Evolutionary conservation across 2,113 vertebrate genomes (phyloP).

Genomic region (Mormyrus lacerda): DNA sequence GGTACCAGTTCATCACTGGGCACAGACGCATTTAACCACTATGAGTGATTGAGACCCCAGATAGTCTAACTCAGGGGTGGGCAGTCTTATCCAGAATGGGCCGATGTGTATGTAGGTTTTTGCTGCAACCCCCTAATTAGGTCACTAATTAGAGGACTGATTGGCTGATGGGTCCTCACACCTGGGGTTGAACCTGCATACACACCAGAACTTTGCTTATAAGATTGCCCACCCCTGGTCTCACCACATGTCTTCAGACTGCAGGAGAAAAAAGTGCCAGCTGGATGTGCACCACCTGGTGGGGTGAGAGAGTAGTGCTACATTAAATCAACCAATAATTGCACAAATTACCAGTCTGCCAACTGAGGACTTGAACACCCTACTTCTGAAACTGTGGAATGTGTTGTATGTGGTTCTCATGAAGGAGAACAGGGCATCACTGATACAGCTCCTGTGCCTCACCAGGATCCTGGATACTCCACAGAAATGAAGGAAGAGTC

Average conservation of each 20-base stretch:
- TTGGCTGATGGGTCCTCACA: not conserved
- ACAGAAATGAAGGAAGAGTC: slow-evolving; percentile 75
- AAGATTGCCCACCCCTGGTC: too few species aligned
- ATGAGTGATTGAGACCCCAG: not conserved
- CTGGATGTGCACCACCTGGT: not conserved
- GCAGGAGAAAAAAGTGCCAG: not conserved
- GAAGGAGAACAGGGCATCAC: not conserved
- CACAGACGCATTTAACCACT: not conserved
- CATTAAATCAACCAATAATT: not conserved
- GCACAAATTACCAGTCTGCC: not conserved
- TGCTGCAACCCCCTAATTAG: not conserved
- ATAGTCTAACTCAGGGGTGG: not conserved
- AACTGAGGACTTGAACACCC: not conserved
- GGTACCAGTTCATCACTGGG: not conserved
- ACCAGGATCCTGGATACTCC: slow-evolving; percentile 71
- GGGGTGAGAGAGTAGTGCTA: not conserved
- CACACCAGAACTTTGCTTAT: too few species aligned
- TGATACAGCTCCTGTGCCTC: not conserved
- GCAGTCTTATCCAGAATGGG: not conserved
- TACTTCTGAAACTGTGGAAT: not conserved
- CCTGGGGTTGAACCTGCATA: not conserved
- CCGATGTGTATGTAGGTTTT: not conserved
- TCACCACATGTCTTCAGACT: not conserved
- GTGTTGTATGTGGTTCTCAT: not conserved
- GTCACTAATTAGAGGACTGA: not conserved